Conservation (phyloP, 2,797 vertebrate species). For the Rhinella marina region DNA sequence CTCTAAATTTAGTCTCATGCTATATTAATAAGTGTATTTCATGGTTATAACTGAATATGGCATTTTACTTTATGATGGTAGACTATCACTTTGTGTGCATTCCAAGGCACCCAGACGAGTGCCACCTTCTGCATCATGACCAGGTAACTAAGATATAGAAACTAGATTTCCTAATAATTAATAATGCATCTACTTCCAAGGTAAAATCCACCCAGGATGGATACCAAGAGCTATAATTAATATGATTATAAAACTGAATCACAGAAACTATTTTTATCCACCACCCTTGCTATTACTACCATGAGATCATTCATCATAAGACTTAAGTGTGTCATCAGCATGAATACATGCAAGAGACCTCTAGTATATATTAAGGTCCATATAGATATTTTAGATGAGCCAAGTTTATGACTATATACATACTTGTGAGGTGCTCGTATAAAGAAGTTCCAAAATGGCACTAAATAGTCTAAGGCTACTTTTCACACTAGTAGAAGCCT, state of each 20-base stretch:
- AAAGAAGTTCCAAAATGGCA: neutral
- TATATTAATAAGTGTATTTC: neutral
- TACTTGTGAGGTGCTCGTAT: neutral
- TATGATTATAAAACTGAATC: neutral
- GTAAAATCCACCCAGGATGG: neutral
- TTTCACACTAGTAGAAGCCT: too few relatives aligned
- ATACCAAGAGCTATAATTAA: conserved; percentile 12
- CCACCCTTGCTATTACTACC: neutral
- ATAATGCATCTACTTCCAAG: neutral
- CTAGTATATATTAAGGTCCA: neutral
- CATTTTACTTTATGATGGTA: neutral
- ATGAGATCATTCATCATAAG: neutral
- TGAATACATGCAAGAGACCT: neutral
- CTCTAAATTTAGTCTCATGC: neutral
- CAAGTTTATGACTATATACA: neutral
- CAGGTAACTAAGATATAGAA: neutral
- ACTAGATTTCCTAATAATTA: neutral
- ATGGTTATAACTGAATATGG: neutral
- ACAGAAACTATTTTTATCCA: neutral
- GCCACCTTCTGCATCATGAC: neutral
- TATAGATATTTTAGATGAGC: neutral
- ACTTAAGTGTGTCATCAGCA: neutral
- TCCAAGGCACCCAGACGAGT: neutral
- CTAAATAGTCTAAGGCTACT: neutral
- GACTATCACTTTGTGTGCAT: neutral